These are phyloP conservation scores for Drosophila biarmipes DNA, from an alignment of 1,140 invertebrate species.

Conservation along the genomic window DNA sequence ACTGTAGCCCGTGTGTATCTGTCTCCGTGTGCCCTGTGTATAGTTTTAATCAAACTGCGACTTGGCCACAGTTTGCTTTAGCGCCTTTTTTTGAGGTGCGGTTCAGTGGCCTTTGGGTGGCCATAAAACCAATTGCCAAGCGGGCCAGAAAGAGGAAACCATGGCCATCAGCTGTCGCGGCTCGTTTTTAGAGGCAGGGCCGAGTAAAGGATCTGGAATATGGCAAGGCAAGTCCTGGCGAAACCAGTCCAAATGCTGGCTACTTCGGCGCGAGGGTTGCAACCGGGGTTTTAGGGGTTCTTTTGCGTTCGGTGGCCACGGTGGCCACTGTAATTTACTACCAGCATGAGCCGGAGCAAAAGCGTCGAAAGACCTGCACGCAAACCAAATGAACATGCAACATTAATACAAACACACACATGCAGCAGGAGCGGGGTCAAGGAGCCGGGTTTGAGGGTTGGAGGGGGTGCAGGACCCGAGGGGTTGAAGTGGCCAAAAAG, in stretches of 20 bases:
- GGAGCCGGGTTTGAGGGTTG: neutral
- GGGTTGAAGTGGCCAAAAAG: constrained; percentile 41
- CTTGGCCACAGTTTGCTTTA: constrained; percentile 76
- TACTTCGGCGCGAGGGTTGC: constrained; percentile 56
- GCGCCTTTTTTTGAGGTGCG: constrained; percentile 79
- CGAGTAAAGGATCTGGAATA: constrained; percentile 12
- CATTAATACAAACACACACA: constrained; percentile 46
- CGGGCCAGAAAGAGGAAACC: constrained; percentile 59
- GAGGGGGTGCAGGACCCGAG: constrained; percentile 2
- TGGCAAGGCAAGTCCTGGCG: constrained; percentile 1
- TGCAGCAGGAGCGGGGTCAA: constrained; percentile 1
- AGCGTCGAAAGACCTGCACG: constrained; percentile 50
- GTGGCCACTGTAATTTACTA: constrained; percentile 62
- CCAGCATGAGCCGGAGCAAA: constrained; percentile 45
- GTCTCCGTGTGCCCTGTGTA: constrained; percentile 40
- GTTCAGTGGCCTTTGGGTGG: constrained; percentile 79
- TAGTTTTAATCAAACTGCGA: constrained; percentile 79
- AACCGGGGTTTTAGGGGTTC: constrained; percentile 54
- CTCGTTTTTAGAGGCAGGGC: constrained; percentile 48
- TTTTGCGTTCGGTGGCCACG: constrained; percentile 34
- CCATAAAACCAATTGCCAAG: constrained; percentile 64
- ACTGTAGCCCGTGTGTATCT: constrained; percentile 35
- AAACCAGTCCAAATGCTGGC: constrained; percentile 31
- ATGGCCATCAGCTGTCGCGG: constrained; percentile 73
- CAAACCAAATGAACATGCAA: constrained; percentile 76